Percentiles rank a stretch among this genome's conserved stretches.
These are phyloP conservation scores for Melitaea cinxia DNA, from an alignment of 1,140 invertebrate species.

Conservation along the genomic window DNA sequence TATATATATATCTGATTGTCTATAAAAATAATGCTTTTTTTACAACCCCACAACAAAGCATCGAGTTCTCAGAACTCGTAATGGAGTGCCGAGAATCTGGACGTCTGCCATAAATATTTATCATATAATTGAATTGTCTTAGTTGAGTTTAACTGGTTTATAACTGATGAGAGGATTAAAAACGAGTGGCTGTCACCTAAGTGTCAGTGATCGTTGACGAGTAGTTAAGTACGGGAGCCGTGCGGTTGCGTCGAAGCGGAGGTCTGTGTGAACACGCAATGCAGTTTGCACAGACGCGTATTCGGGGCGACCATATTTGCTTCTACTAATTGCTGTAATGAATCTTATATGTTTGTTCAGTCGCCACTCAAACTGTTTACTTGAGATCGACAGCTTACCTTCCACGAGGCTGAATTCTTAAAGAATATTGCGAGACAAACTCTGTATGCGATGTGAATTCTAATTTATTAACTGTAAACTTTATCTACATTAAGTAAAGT, in stretches of 20 bases:
- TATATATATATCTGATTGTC: neutral
- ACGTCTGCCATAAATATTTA: conserved; percentile 37
- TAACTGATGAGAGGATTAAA: conserved; percentile 9
- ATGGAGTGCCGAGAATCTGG: conserved; percentile 26
- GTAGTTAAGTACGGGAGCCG: neutral
- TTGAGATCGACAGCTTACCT: conserved; percentile 62
- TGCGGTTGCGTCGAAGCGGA: neutral
- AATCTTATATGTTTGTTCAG: conserved; percentile 69
- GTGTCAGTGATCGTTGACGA: neutral
- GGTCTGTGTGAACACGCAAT: conserved; percentile 32
- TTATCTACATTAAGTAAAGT: conserved; percentile 20
- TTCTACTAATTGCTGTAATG: conserved; percentile 75
- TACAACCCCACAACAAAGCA: conserved; percentile 39
- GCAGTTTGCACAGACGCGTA: conserved; percentile 31
- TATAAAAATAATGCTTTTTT: conserved; percentile 31
- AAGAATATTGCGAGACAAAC: conserved; percentile 38
- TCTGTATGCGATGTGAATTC: conserved; percentile 30
- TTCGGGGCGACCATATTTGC: conserved; percentile 68
- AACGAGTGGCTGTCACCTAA: conserved; percentile 1
- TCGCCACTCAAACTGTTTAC: conserved; percentile 64
- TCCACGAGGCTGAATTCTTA: conserved; percentile 53
- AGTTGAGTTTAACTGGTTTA: conserved; percentile 5
- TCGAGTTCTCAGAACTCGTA: conserved; percentile 37
- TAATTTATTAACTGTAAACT: conserved; percentile 27
- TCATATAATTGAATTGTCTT: conserved; percentile 16